Evolutionary conservation across 1,140 invertebrate species (phyloP).

Genomic region (Polypedilum pembai): DNA sequence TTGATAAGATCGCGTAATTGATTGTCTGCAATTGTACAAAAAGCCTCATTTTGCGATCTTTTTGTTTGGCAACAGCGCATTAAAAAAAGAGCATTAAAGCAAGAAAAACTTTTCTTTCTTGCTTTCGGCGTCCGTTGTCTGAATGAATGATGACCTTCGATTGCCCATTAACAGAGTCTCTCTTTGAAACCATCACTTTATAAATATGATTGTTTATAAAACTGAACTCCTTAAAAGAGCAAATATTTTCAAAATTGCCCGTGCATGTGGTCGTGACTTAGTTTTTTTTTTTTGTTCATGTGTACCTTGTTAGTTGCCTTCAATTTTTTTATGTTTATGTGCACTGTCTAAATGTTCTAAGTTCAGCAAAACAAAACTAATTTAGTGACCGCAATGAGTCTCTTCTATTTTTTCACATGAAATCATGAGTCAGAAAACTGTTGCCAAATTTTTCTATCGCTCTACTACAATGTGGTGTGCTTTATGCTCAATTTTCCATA

Average conservation of each 20-base stretch:
- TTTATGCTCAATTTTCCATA: too few species aligned
- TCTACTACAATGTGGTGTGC: too few species aligned
- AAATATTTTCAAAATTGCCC: background rate
- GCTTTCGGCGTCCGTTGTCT: constrained; percentile 17
- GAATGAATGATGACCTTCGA: constrained; percentile 16
- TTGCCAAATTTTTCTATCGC: too few species aligned
- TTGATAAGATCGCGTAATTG: constrained; percentile 9
- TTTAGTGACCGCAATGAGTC: too few species aligned
- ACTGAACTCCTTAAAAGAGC: background rate
- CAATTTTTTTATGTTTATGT: too few species aligned
- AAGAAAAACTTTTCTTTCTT: constrained; percentile 17
- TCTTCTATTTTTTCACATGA: too few species aligned
- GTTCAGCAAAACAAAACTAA: too few species aligned
- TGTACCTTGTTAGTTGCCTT: background rate
- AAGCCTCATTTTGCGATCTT: constrained; percentile 7
- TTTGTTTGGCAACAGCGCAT: constrained; percentile 13
- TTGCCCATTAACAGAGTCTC: constrained; percentile 20
- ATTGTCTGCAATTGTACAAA: background rate
- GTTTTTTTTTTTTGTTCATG: background rate
- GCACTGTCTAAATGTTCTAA: too few species aligned
- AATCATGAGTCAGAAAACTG: too few species aligned
- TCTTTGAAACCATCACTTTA: background rate
- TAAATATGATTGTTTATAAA: background rate
- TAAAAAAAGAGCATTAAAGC: background rate
- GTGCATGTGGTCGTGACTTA: background rate